Evolutionary conservation across 2,888 invertebrate species (phyloP).

Genomic region (Epistrophe eligans): DNA sequence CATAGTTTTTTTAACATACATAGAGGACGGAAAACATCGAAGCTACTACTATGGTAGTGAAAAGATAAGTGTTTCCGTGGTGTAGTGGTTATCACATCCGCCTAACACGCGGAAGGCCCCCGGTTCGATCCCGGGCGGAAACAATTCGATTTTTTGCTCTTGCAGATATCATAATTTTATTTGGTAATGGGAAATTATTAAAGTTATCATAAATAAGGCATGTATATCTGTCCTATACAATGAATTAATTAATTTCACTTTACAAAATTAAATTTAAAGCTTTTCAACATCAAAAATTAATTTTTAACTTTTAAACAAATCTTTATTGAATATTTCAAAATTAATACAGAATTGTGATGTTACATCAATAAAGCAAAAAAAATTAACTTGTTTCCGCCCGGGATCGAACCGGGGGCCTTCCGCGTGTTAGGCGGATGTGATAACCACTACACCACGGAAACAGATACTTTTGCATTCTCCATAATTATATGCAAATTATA

Average conservation of each 20-base stretch:
- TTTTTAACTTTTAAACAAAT: too few relatives aligned
- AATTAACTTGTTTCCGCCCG: constrained; percentile 81
- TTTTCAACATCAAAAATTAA: too few relatives aligned
- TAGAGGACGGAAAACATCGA: neutral
- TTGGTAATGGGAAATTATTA: neutral
- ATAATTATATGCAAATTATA: neutral
- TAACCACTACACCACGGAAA: constrained; percentile 84
- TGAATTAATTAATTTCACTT: too few relatives aligned
- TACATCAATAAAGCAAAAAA: neutral
- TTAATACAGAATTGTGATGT: too few relatives aligned
- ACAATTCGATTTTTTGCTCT: constrained; percentile 56
- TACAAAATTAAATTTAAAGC: too few relatives aligned
- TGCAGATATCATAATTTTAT: neutral
- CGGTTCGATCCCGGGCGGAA: constrained; percentile 85
- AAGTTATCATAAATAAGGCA: too few relatives aligned
- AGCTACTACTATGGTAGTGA: neutral
- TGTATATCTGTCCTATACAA: too few relatives aligned
- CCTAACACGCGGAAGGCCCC: constrained; percentile 85
- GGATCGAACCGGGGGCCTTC: constrained; percentile 85
- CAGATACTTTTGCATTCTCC: neutral
- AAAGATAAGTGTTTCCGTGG: constrained; percentile 77
- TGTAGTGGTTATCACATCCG: constrained; percentile 85
- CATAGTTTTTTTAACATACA: too few relatives aligned
- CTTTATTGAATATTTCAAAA: too few relatives aligned
- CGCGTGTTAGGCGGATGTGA: constrained; percentile 85